Percentiles rank a stretch among this genome's conserved stretches.
These are phyloP conservation scores for Remorina albescens DNA, from an alignment of 2,797 vertebrate species.

Conservation along the genomic window DNA sequence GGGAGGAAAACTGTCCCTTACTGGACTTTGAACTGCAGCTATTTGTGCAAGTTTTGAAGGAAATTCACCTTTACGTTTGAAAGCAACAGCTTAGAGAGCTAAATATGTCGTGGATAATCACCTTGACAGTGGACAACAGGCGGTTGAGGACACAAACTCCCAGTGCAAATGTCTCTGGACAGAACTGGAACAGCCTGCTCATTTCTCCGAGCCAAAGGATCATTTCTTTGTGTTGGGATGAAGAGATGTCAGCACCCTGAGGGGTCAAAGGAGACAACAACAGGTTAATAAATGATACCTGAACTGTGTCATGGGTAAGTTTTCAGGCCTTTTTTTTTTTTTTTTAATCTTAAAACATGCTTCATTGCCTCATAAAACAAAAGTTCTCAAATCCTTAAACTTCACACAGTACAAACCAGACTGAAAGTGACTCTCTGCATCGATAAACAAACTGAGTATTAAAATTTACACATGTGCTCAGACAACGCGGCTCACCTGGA, in stretches of 20 bases:
- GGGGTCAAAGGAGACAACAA: background rate
- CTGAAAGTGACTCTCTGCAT: background rate
- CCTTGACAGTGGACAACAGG: constrained; percentile 85
- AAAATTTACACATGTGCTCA: background rate
- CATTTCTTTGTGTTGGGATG: constrained; percentile 75
- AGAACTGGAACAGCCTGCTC: constrained; percentile 81
- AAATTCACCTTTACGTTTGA: background rate
- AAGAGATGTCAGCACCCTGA: constrained; percentile 85
- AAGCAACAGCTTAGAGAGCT: background rate
- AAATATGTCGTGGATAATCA: background rate
- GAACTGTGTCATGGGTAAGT: background rate
- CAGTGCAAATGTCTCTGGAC: constrained; percentile 81
- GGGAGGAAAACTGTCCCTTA: background rate
- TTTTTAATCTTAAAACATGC: background rate
- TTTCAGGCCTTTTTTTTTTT: no score
- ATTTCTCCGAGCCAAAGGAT: constrained; percentile 84
- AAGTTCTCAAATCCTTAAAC: background rate
- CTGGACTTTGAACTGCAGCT: background rate
- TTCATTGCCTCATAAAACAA: no score
- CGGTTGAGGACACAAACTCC: constrained; percentile 83
- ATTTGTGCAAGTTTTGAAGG: background rate
- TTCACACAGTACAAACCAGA: no score
- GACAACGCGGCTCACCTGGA: constrained; percentile 76
- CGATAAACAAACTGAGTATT: background rate
- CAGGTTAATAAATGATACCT: background rate